A percentile compares a stretch with the other conserved stretches of the same genome.
Conservation (phyloP, 2,888 invertebrate genomes). For the Dexiosoma caninum region DNA sequence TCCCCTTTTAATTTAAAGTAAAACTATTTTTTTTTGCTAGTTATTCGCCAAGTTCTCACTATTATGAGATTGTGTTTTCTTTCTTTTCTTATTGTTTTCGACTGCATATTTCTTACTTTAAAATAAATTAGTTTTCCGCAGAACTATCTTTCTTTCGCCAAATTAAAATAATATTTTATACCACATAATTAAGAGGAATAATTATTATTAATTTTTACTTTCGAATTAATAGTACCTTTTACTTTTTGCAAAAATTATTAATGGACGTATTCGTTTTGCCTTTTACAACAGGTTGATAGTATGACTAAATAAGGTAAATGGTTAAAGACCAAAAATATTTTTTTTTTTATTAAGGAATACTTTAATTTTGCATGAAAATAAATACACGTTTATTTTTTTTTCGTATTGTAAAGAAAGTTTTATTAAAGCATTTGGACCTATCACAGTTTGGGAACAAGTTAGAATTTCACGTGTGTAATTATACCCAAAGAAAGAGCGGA, state of each 20-base stretch:
- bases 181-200: neutral
- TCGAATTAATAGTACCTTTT: constrained; percentile 1
- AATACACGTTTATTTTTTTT: no score
- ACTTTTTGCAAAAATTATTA: neutral
- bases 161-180: constrained; percentile 48
- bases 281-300: neutral
- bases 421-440: no score
- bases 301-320: neutral
- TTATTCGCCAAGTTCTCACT: no score
- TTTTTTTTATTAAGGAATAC: no score
- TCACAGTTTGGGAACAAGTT: no score
- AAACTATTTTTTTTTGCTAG: no score
- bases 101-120: neutral
- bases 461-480: no score
- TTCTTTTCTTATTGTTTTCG: neutral
- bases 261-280: neutral
- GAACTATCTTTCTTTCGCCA: neutral
- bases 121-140: neutral
- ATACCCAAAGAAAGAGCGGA: no score
- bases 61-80: no score
- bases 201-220: neutral
- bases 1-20: no score
- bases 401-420: no score
- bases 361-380: no score
- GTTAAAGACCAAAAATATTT: neutral